Evolutionary conservation across 2,888 invertebrate genomes (phyloP).

Genomic region (Willowsia nigromaculata): DNA sequence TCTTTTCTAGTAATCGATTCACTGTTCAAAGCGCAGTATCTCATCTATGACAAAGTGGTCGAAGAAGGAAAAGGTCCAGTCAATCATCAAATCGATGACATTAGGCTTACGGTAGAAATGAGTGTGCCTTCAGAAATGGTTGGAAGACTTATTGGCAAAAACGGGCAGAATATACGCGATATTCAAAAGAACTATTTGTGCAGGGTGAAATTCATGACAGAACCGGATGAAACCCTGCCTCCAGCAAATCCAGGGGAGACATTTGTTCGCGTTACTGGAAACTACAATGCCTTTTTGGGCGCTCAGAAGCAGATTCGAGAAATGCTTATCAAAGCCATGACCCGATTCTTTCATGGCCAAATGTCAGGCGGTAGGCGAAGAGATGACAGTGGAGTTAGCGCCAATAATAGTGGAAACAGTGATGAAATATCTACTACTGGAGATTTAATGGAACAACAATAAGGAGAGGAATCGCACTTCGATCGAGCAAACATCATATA

Average conservation of each 20-base stretch:
- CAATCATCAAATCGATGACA: conserved; percentile 47
- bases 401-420: conserved; percentile 33
- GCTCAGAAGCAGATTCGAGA: conserved; percentile 69
- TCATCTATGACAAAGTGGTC: conserved; percentile 62
- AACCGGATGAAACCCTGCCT: conserved; percentile 52
- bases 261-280: conserved; percentile 67
- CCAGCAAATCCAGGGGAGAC: conserved; percentile 51
- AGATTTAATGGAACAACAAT: neutral
- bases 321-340: conserved; percentile 61
- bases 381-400: conserved; percentile 16
- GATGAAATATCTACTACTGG: conserved; percentile 9
- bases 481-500: too few relatives aligned
- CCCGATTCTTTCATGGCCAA: conserved; percentile 46
- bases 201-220: conserved; percentile 67
- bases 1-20: conserved; percentile 54
- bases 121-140: conserved; percentile 66
- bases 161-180: conserved; percentile 64
- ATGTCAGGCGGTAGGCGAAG: neutral
- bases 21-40: conserved; percentile 63
- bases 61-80: conserved; percentile 58
- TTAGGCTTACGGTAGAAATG: conserved; percentile 71
- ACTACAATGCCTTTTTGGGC: conserved; percentile 46
- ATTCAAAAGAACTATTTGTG: conserved; percentile 65
- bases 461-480: neutral
- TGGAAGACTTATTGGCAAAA: conserved; percentile 72